These are phyloP conservation scores for Panzeria rudis DNA, from an alignment of 2,888 invertebrate genomes.

Conservation along the genomic window DNA sequence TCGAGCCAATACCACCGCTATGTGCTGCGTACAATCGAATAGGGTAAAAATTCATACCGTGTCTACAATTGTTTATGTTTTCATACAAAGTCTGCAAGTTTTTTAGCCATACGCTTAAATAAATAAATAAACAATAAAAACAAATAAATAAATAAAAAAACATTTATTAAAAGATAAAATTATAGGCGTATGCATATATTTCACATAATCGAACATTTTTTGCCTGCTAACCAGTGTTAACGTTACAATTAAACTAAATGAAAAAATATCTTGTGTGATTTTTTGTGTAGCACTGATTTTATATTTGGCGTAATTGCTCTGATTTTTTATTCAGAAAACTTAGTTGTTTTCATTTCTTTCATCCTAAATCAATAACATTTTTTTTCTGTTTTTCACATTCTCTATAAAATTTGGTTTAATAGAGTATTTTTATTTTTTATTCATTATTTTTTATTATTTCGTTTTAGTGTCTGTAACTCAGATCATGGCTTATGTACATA, in stretches of 20 bases:
- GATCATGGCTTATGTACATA: constrained; percentile 48
- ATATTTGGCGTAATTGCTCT: constrained; percentile 71
- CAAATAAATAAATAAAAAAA: too few species aligned
- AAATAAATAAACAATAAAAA: too few species aligned
- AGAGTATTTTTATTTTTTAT: constrained; percentile 55
- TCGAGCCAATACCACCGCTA: too few species aligned
- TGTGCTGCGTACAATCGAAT: too few species aligned
- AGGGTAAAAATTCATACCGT: too few species aligned
- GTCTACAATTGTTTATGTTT: too few species aligned
- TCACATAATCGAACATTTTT: too few species aligned
- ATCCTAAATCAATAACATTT: constrained; percentile 70
- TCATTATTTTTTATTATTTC: constrained; percentile 15
- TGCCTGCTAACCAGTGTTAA: constrained; percentile 29
- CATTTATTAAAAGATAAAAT: too few species aligned
- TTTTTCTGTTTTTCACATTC: constrained; percentile 46
- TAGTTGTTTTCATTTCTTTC: constrained; percentile 58
- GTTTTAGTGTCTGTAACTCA: constrained; percentile 44
- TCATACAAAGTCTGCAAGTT: too few species aligned
- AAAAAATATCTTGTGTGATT: constrained; percentile 41
- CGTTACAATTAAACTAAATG: constrained; percentile 51
- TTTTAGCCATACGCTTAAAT: too few species aligned
- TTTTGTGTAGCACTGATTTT: constrained; percentile 63
- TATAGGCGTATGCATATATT: too few species aligned
- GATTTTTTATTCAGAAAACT: constrained; percentile 65
- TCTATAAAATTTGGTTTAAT: constrained; percentile 66